These are phyloP conservation scores for Phorcus lineatus DNA, from an alignment of 2,888 invertebrate species.

Conservation along the genomic window DNA sequence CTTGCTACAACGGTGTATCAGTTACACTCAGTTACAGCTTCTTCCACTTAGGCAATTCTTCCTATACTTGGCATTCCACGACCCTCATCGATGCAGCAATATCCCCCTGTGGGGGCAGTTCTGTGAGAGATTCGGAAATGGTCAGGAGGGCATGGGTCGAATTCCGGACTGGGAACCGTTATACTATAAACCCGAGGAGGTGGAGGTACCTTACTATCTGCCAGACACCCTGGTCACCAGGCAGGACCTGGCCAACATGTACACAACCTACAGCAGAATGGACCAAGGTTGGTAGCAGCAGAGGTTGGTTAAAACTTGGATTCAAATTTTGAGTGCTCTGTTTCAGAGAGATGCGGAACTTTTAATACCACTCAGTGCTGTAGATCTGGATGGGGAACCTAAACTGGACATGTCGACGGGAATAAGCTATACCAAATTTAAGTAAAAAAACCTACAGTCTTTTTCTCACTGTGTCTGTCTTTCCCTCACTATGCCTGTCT, in stretches of 20 bases:
- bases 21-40: not conserved
- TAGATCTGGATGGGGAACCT: too few species aligned
- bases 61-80: slow-evolving; percentile 90
- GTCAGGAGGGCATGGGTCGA: slow-evolving; percentile 86
- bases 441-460: too few species aligned
- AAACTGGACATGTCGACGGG: too few species aligned
- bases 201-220: slow-evolving; percentile 87
- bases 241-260: slow-evolving; percentile 90
- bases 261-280: slow-evolving; percentile 90
- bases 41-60: slow-evolving; percentile 80
- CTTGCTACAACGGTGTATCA: too few species aligned
- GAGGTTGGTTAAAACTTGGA: too few species aligned
- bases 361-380: too few species aligned
- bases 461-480: too few species aligned
- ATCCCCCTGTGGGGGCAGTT: slow-evolving; percentile 87
- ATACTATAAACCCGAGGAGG: slow-evolving; percentile 88
- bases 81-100: slow-evolving; percentile 93
- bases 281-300: slow-evolving; percentile 85
- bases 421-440: too few species aligned
- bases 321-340: too few species aligned
- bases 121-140: slow-evolving; percentile 94
- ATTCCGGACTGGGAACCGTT: slow-evolving; percentile 93
- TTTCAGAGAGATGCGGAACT: too few species aligned
- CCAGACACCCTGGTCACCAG: slow-evolving; percentile 87
- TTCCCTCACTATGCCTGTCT: too few species aligned